Conservation (phyloP, 2,113 vertebrate genomes). For the Thalassoma bifasciatum region DNA sequence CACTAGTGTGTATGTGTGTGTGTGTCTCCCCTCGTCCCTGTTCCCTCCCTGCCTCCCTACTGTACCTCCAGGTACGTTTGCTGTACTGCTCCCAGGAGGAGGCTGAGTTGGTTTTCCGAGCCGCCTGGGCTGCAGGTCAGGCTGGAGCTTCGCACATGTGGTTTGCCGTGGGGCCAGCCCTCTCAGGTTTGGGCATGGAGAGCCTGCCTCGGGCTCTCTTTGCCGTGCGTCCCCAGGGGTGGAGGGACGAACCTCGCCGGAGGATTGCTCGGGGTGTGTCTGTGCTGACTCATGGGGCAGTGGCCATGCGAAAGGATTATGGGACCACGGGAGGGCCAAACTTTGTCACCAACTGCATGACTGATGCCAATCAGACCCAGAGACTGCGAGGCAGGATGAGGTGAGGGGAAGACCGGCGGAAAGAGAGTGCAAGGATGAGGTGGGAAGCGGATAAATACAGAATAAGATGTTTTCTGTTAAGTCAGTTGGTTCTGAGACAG, state of each 20-base stretch:
- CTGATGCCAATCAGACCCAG: slow-evolving; percentile 88
- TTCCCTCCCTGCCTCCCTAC: slow-evolving; percentile 67
- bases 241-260: slow-evolving; percentile 89
- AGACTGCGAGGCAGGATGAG: slow-evolving; percentile 87
- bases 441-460: slow-evolving; percentile 18
- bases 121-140: slow-evolving; percentile 89
- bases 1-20: slow-evolving; percentile 77
- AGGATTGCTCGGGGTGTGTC: slow-evolving; percentile 91
- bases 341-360: slow-evolving; percentile 91
- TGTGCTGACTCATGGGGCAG: slow-evolving; percentile 91
- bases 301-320: slow-evolving; percentile 89
- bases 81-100: slow-evolving; percentile 96
- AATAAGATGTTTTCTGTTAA: slow-evolving; percentile 33
- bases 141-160: slow-evolving; percentile 92
- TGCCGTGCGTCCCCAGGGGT: slow-evolving; percentile 91
- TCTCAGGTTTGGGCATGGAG: slow-evolving; percentile 87
- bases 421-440: slow-evolving; percentile 2
- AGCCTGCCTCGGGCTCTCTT: slow-evolving; percentile 89
- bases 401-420: slow-evolving; percentile 74
- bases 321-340: slow-evolving; percentile 88
- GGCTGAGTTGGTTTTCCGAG: slow-evolving; percentile 89
- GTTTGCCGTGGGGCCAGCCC: slow-evolving; percentile 91
- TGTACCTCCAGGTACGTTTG: slow-evolving; percentile 86
- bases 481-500: slow-evolving; percentile 40
- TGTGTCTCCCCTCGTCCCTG: slow-evolving; percentile 69